Base-by-base conservation (phyloP, 2,888 invertebrate species). In the Eremobia ochroleuca region DNA sequence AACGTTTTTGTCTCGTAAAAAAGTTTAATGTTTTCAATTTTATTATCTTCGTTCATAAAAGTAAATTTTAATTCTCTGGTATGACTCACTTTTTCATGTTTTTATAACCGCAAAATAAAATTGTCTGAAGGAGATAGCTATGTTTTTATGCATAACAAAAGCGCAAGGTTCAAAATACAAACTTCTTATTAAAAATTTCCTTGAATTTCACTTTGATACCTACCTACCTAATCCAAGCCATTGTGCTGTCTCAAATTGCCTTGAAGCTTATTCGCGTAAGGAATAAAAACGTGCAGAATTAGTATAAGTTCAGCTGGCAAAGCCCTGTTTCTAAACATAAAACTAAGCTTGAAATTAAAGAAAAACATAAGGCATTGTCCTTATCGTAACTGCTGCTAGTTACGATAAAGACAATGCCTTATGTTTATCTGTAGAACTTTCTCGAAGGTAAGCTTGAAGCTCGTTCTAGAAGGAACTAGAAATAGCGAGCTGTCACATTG, bases 381-480 rank as follows among this genome's bases (percentile, higher is more conserved):
- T 82, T 85, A 85, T 76, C 66, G 28, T 71, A 21, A 13, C 18
- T n/a, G n/a, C n/a, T n/a, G n/a, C n/a, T n/a, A n/a, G n/a, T n/a
- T n/a, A n/a, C n/a, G n/a, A n/a, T n/a, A n/a, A n/a, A n/a, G n/a
- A n/a, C n/a, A n/a, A n/a, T n/a, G n/a, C n/a, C n/a, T n/a, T n/a
- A n/a, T n/a, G n/a, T n/a, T n/a, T n/a, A n/a, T n/a, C 28, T 49
- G 40, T 75, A 58, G 46, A 77, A 61, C 34, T 71, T 82, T 65
- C 49, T 68, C 11, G 43, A 68, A 82, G 40, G 21, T 31, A 6
- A 65, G 31, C 28, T 62, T 31, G 31, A 40, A 15, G 46, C 28
- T 66, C 1, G 2, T 66, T 31, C 31, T 68, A 65, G 52, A 59
- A 58, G 18, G 43, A 58, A 37, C 31, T 55, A 46, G 59, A 55